These are phyloP conservation scores for Megalops atlanticus DNA, from an alignment of 2,113 vertebrate genomes.

Conservation along the genomic window DNA sequence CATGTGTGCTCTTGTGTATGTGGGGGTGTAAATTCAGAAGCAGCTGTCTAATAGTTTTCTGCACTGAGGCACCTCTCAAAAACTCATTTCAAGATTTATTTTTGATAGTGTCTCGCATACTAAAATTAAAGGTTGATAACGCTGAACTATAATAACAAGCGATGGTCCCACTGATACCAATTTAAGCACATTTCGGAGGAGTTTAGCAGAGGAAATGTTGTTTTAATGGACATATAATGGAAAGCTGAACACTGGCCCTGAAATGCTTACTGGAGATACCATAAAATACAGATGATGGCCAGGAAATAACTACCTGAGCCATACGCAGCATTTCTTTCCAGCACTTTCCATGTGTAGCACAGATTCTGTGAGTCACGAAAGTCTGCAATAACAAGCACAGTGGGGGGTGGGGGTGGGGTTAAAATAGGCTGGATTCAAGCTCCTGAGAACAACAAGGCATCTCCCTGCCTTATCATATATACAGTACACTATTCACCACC, in stretches of 20 bases:
- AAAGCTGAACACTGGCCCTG: conserved; percentile 34
- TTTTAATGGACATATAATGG: conserved; percentile 45
- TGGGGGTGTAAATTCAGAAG: conserved; percentile 20
- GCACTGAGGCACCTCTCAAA: conserved; percentile 31
- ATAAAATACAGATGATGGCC: conserved; percentile 30
- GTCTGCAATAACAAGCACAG: not conserved
- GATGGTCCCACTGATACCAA: conserved; percentile 43
- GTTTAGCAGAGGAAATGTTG: conserved; percentile 45
- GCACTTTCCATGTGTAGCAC: not conserved
- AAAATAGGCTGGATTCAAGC: not conserved
- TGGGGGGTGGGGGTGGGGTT: not conserved
- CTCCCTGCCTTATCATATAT: not conserved
- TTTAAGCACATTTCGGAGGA: conserved; percentile 39
- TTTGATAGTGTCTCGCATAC: conserved; percentile 41
- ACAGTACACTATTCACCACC: not conserved
- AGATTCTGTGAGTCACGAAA: not conserved
- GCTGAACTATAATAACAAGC: conserved; percentile 51
- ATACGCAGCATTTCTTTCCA: not conserved
- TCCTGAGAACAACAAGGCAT: not conserved
- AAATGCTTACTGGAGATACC: not conserved
- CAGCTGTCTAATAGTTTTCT: conserved; percentile 39
- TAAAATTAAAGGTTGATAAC: conserved; percentile 59
- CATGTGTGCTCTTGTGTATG: not conserved
- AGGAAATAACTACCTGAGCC: conserved; percentile 27
- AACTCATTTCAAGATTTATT: conserved; percentile 40